Conservation (phyloP, 2,797 vertebrate genomes). For the Argentina silus region DNA sequence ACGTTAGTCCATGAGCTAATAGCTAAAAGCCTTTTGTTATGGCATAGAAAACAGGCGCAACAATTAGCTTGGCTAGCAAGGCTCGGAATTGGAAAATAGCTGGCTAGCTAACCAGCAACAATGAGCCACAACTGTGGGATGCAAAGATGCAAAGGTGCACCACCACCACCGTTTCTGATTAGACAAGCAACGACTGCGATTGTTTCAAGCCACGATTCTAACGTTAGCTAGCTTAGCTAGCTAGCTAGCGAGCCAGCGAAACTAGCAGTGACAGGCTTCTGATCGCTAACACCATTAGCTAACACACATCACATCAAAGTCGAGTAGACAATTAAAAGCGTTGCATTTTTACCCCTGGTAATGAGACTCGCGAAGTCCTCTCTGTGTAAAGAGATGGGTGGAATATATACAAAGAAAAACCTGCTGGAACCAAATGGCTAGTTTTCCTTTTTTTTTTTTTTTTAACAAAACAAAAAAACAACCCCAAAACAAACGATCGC, state of each 20-base stretch:
- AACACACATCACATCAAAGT: conserved; percentile 66
- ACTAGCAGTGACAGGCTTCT: neutral
- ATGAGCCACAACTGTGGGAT: conserved; percentile 31
- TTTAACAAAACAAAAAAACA: neutral
- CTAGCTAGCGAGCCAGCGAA: too few species aligned
- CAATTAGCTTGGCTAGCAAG: conserved; percentile 60
- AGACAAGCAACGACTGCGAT: neutral
- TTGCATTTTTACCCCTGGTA: conserved; percentile 60
- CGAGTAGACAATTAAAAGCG: conserved; percentile 32
- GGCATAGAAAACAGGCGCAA: conserved; percentile 62
- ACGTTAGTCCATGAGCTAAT: conserved; percentile 34
- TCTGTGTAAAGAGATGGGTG: conserved; percentile 8
- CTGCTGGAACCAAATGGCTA: conserved; percentile 30
- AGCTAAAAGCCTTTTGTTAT: conserved; percentile 80
- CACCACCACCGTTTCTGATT: neutral
- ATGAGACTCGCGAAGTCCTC: conserved; percentile 32
- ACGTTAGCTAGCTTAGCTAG: conserved; percentile 58
- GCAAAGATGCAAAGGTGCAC: neutral
- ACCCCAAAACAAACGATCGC: conserved; percentile 2
- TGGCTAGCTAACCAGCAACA: conserved; percentile 33
- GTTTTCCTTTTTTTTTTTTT: conserved; percentile 22
- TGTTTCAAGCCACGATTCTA: conserved; percentile 5
- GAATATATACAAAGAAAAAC: conserved; percentile 25
- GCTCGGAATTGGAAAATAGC: too few species aligned
- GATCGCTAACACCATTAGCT: conserved; percentile 31